Evolutionary conservation across 2,113 vertebrate genomes (phyloP).

Genomic region (Amphilophus citrinellus): DNA sequence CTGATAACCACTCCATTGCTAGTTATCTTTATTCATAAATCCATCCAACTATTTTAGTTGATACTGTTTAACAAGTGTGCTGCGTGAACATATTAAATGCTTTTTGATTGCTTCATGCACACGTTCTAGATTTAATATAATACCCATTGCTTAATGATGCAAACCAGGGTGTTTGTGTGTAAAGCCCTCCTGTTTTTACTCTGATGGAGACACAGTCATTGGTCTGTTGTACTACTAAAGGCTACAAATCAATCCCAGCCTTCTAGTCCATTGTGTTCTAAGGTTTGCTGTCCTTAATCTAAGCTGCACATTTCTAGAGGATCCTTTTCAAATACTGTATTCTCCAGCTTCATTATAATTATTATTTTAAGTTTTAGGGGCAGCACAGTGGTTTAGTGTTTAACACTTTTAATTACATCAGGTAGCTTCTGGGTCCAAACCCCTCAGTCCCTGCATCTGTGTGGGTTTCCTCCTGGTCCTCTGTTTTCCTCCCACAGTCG

Average conservation of each 20-base stretch:
- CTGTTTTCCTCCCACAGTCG: not conserved
- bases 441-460: not conserved
- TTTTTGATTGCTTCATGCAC: too few relatives aligned
- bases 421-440: not conserved
- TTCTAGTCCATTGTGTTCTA: not conserved
- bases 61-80: not conserved
- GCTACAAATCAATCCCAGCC: not conserved
- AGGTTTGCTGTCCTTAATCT: not conserved
- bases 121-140: not conserved
- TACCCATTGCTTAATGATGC: slow-evolving; percentile 39
- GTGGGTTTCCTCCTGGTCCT: not conserved
- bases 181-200: slow-evolving; percentile 1
- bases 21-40: not conserved
- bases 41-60: not conserved
- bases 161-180: slow-evolving; percentile 21
- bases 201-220: not conserved
- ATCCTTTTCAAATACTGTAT: not conserved
- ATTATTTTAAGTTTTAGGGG: not conserved
- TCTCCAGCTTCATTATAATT: rapidly evolving
- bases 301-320: not conserved
- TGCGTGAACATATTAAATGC: not conserved
- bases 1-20: not conserved
- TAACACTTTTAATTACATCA: not conserved
- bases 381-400: not conserved
- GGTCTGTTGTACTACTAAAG: not conserved